These are phyloP conservation scores for Ciona savignyi DNA, from an alignment of 23 tunicate genomes.

Conservation along the genomic window DNA sequence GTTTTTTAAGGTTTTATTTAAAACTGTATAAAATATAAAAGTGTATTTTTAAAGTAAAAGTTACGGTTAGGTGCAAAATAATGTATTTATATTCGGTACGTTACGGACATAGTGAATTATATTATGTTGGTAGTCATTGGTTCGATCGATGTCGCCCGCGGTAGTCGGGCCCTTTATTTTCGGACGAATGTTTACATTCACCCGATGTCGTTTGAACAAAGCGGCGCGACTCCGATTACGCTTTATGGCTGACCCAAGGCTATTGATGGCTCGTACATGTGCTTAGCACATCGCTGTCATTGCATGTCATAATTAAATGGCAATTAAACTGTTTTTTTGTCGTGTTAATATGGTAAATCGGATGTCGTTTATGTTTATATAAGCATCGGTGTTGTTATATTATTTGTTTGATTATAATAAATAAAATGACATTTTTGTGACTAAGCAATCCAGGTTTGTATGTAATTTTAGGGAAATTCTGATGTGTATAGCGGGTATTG, in stretches of 20 bases:
- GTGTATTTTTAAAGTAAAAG: too few species aligned
- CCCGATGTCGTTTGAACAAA: neutral
- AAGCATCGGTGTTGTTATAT: too few species aligned
- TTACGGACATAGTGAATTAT: too few species aligned
- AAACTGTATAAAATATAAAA: too few species aligned
- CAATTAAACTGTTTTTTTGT: neutral
- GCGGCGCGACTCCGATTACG: neutral
- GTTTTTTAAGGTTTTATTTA: too few species aligned
- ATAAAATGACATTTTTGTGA: too few species aligned
- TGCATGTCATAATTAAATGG: neutral
- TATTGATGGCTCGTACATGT: neutral
- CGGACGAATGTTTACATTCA: neutral
- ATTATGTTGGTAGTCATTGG: neutral
- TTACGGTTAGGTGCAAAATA: too few species aligned
- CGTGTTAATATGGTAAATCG: neutral
- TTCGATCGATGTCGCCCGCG: neutral
- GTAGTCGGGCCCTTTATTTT: neutral
- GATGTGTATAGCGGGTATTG: too few species aligned
- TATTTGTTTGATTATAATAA: too few species aligned
- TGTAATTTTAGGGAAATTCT: too few species aligned
- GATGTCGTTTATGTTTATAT: neutral
- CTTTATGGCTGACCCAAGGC: neutral
- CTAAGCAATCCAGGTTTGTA: too few species aligned
- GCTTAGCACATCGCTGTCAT: neutral
- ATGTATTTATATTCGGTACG: too few species aligned